phyloP scores from a whole-genome alignment of 2,113 vertebrate genomes.

The Poecilia latipinna region DNA sequence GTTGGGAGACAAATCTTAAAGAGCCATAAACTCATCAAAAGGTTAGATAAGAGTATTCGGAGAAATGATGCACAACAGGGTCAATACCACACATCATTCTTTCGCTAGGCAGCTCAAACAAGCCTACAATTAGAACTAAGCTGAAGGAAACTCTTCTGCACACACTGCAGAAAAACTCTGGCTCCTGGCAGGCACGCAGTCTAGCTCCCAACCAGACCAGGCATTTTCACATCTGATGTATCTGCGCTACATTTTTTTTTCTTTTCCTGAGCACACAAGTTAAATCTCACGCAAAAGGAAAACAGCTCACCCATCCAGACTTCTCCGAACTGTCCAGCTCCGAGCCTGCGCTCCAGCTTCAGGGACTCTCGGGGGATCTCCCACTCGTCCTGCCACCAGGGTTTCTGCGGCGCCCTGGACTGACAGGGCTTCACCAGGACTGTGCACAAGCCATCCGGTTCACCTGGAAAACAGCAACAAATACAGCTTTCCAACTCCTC shows the following conservation, averaged over 20 bases:
- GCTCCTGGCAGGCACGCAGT: conserved; percentile 1
- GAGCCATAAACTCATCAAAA: conserved; percentile 7
- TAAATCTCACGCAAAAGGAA: background rate
- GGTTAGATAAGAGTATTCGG: conserved; percentile 29
- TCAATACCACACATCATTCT: conserved; percentile 47
- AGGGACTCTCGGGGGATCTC: conserved; percentile 91
- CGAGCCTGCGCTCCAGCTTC: conserved; percentile 89
- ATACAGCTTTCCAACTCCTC: rapidly evolving
- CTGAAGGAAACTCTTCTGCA: conserved; percentile 48
- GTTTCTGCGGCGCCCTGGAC: conserved; percentile 92
- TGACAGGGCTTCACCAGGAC: conserved; percentile 88
- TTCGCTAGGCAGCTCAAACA: conserved; percentile 45
- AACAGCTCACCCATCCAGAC: conserved; percentile 95
- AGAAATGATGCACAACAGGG: conserved; percentile 33
- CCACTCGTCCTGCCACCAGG: conserved; percentile 99
- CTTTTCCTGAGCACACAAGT: conserved; percentile 1
- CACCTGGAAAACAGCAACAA: conserved; percentile 69
- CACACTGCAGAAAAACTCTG: conserved; percentile 39
- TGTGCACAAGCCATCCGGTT: conserved; percentile 87
- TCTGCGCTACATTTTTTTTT: background rate
- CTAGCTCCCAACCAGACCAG: conserved; percentile 21
- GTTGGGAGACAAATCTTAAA: conserved; percentile 9
- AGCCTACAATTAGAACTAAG: conserved; percentile 46
- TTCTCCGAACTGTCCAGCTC: conserved; percentile 95
- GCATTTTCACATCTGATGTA: conserved; percentile 8